Evolutionary conservation across 2,888 invertebrate species (phyloP).

Genomic region (Drosophila paucipuncta): DNA sequence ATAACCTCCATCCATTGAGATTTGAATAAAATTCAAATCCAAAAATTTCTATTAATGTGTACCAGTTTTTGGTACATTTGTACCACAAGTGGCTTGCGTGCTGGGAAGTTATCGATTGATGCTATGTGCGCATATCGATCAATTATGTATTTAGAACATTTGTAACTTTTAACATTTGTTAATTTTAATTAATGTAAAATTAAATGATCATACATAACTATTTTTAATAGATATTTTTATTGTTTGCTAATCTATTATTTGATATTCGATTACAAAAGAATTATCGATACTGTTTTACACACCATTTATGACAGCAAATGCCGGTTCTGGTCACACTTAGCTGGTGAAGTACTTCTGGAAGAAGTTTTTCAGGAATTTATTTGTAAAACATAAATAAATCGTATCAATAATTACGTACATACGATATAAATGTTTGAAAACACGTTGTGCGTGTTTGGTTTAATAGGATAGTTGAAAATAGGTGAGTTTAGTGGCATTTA

Average conservation of each 20-base stretch:
- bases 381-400: conserved; percentile 61
- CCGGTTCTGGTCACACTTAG: conserved; percentile 49
- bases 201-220: not conserved
- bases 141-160: not conserved
- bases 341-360: conserved; percentile 65
- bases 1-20: conserved; percentile 45
- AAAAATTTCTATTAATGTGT: not conserved
- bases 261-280: not conserved
- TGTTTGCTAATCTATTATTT: not conserved
- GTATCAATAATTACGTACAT: conserved; percentile 68
- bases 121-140: not conserved
- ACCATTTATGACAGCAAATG: conserved; percentile 17
- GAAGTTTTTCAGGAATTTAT: conserved; percentile 73
- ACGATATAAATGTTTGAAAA: conserved; percentile 77
- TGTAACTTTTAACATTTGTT: not conserved
- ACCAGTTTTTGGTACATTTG: conserved; percentile 19
- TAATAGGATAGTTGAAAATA: conserved; percentile 75
- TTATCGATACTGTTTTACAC: conserved; percentile 9
- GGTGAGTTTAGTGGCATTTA: conserved; percentile 80
- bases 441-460: conserved; percentile 75
- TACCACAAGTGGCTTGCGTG: not conserved
- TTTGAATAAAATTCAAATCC: conserved; percentile 53
- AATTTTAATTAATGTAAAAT: not conserved
- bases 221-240: not conserved
- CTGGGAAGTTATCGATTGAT: conserved; percentile 13